Evolutionary conservation across 2,113 vertebrate species (phyloP).

Genomic region (Petrocephalus microphthalmus): DNA sequence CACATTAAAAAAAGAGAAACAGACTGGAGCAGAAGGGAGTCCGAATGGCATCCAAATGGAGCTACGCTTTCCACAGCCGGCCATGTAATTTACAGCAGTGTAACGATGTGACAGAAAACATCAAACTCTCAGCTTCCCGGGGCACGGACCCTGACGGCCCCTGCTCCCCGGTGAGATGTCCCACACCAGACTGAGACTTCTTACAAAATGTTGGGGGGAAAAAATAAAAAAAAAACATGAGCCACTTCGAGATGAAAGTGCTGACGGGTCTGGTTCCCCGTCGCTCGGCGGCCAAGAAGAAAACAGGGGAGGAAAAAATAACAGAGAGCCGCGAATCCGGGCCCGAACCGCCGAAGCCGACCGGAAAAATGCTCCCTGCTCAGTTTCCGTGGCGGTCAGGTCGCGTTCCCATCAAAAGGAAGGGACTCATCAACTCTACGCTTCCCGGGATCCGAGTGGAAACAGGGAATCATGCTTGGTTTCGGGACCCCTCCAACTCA

Average conservation of each 20-base stretch:
- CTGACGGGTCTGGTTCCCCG: constrained; percentile 9
- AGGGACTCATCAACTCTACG: neutral
- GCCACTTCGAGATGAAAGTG: neutral
- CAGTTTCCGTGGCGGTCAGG: neutral
- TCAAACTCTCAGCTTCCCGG: neutral
- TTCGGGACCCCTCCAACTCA: neutral
- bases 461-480: neutral
- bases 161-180: neutral
- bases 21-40: neutral
- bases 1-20: neutral
- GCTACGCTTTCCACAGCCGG: neutral
- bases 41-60: neutral
- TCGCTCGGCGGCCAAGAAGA: neutral
- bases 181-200: neutral
- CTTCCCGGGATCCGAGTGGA: neutral
- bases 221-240: neutral
- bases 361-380: constrained; percentile 11
- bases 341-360: neutral
- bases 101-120: neutral
- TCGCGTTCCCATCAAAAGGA: constrained; percentile 11
- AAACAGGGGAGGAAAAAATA: neutral
- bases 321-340: neutral
- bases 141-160: neutral
- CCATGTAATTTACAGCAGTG: neutral
- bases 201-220: neutral